Evolutionary conservation across 2,113 vertebrate species (phyloP).

Genomic region (Ageneiosus marmoratus): DNA sequence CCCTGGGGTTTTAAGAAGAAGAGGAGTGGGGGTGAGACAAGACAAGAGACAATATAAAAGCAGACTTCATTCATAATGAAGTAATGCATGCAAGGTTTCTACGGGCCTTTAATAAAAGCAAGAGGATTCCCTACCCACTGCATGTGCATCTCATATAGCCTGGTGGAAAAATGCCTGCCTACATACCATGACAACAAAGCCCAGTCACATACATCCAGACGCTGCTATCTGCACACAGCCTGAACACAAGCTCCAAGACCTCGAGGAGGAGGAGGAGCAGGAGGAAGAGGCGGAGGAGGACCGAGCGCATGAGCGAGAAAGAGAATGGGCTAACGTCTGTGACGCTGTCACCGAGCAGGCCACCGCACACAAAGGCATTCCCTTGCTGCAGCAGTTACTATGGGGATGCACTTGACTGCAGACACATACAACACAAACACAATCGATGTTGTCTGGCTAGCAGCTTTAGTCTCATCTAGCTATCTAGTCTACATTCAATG

Average conservation of each 20-base stretch:
- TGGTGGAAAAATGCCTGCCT: slow-evolving; percentile 14
- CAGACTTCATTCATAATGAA: slow-evolving; percentile 59
- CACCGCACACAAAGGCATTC: slow-evolving; percentile 34
- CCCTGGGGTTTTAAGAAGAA: slow-evolving; percentile 11
- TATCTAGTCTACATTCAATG: not conserved
- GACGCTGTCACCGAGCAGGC: slow-evolving; percentile 39
- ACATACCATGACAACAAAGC: slow-evolving; percentile 43
- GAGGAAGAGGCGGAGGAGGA: not conserved
- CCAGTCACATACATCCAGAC: slow-evolving; percentile 35
- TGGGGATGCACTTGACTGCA: slow-evolving; percentile 62
- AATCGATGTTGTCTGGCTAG: slow-evolving; percentile 49
- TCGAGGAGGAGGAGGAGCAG: not conserved
- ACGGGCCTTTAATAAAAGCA: slow-evolving; percentile 46
- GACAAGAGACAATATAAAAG: slow-evolving; percentile 34
- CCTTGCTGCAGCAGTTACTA: slow-evolving; percentile 58
- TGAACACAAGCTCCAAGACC: slow-evolving; percentile 12
- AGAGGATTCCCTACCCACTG: slow-evolving; percentile 34
- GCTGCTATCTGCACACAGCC: slow-evolving; percentile 7
- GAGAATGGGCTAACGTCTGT: slow-evolving; percentile 26
- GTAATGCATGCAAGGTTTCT: slow-evolving; percentile 51
- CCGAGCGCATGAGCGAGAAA: not conserved
- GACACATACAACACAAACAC: slow-evolving; percentile 59
- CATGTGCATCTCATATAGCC: slow-evolving; percentile 9
- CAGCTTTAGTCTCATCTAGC: slow-evolving; percentile 26
- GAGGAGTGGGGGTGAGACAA: not conserved